Evolutionary conservation across 2,797 vertebrate genomes (phyloP).

Genomic region (Sebastolobus alascanus): DNA sequence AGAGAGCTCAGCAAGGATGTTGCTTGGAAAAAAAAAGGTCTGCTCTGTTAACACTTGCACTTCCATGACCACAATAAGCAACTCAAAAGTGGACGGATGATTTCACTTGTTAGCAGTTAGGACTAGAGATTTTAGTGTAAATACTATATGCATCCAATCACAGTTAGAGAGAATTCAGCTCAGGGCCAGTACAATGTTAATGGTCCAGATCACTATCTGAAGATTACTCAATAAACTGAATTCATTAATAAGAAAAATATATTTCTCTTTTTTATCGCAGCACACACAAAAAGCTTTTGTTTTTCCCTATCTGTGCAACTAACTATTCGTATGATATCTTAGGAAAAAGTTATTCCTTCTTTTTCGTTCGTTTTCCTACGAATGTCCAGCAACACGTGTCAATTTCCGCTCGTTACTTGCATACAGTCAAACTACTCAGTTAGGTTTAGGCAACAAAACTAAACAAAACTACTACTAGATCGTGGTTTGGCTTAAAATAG

Average conservation of each 20-base stretch:
- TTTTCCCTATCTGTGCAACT: not conserved
- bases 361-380: too few species aligned
- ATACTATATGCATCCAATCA: not conserved
- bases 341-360: too few species aligned
- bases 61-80: not conserved
- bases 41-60: not conserved
- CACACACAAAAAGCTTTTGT: not conserved
- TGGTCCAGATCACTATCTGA: not conserved
- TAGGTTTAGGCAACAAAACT: too few species aligned
- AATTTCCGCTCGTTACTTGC: too few species aligned
- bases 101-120: not conserved
- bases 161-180: too few species aligned
- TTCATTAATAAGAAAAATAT: not conserved
- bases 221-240: not conserved
- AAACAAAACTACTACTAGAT: too few species aligned
- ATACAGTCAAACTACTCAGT: too few species aligned
- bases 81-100: not conserved
- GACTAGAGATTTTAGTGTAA: not conserved
- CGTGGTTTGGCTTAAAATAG: too few species aligned
- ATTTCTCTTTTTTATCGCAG: not conserved
- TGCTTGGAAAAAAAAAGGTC: not conserved
- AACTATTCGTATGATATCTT: not conserved
- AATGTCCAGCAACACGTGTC: too few species aligned
- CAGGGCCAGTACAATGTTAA: not conserved
- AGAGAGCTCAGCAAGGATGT: constrained; percentile 10